Evolutionary conservation across 92 coral and sea anemone genomes (phyloP).

Genomic region (Chrysogorgia sp.): DNA sequence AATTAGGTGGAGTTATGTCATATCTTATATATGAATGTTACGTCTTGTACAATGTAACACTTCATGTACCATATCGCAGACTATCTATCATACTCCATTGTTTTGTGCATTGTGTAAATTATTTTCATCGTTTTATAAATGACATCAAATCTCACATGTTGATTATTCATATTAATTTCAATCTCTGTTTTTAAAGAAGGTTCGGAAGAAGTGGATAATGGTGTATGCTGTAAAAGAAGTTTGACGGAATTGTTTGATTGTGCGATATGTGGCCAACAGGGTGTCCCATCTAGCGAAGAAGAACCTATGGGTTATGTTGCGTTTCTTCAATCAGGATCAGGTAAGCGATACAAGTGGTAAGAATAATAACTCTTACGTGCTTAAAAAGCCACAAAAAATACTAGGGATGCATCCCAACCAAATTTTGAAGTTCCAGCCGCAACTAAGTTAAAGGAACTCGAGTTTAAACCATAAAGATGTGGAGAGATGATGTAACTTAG

Average conservation of each 20-base stretch:
- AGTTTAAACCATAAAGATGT: background rate
- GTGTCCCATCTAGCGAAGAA: slow-evolving; percentile 77
- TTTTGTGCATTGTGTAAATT: background rate
- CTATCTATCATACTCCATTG: too few relatives aligned
- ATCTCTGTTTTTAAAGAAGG: background rate
- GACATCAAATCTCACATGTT: background rate
- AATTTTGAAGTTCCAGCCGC: too few relatives aligned
- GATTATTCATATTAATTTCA: background rate
- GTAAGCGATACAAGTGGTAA: slow-evolving; percentile 42
- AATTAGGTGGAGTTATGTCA: slow-evolving; percentile 5
- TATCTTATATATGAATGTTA: too few relatives aligned
- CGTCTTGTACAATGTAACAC: too few relatives aligned
- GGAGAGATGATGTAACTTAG: too few relatives aligned
- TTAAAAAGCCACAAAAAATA: too few relatives aligned
- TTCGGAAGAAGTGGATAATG: slow-evolving; percentile 9
- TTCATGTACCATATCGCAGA: too few relatives aligned
- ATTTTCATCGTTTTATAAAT: background rate
- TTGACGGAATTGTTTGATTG: slow-evolving; percentile 75
- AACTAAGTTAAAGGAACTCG: too few relatives aligned
- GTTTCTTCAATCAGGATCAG: slow-evolving; percentile 85
- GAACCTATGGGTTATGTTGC: slow-evolving; percentile 88
- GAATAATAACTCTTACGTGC: too few relatives aligned
- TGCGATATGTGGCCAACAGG: slow-evolving; percentile 90
- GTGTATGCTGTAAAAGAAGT: background rate
- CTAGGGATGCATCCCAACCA: background rate